phyloP scores from a whole-genome alignment of 1,140 invertebrate genomes.

The Caenorhabditis latens region DNA sequence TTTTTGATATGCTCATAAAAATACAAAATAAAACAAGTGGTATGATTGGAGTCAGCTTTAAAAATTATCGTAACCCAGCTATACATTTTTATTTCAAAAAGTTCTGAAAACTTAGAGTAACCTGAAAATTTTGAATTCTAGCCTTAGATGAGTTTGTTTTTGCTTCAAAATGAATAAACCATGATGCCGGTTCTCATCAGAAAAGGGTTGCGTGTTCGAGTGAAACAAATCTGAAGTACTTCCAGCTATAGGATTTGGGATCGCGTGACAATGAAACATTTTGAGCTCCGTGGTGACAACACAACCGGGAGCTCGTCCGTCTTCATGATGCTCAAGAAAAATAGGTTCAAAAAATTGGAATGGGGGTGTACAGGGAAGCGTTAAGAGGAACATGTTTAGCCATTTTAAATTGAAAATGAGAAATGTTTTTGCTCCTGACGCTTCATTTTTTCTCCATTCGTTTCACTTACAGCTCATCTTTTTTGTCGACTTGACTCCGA shows the following conservation, averaged over 20 bases:
- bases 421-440: constrained; percentile 1
- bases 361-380: not conserved
- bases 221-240: constrained; percentile 41
- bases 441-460: constrained; percentile 21
- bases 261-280: constrained; percentile 46
- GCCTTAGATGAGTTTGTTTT: not conserved
- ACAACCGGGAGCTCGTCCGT: no score
- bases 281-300: not conserved
- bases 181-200: not conserved
- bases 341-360: constrained; percentile 35
- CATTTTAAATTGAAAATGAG: constrained; percentile 35
- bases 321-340: not conserved
- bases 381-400: constrained; percentile 40
- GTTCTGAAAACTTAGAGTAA: no score
- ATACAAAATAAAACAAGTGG: no score
- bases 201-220: constrained; percentile 28
- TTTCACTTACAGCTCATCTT: not conserved
- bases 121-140: not conserved
- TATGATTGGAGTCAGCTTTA: no score
- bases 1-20: no score
- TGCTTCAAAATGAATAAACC: constrained; percentile 41
- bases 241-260: constrained; percentile 1
- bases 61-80: no score
- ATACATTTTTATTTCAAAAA: no score
- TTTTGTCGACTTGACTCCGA: not conserved